These are phyloP conservation scores for Plodia interpunctella DNA, from an alignment of 1,140 invertebrate species.

Conservation along the genomic window DNA sequence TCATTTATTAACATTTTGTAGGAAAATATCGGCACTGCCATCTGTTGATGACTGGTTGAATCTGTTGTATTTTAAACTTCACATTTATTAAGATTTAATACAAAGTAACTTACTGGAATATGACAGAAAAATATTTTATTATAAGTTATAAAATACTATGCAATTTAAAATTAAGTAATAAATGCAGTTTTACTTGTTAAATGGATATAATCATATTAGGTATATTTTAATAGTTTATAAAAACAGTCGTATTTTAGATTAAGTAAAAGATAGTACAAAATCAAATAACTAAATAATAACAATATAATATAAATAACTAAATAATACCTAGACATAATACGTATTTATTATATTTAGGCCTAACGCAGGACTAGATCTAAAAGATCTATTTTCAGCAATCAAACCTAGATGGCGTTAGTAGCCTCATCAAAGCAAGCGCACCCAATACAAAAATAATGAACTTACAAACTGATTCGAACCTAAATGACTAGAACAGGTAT, in stretches of 20 bases:
- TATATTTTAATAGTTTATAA: too few species aligned
- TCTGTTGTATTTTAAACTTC: neutral
- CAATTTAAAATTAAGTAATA: neutral
- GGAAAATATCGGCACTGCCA: neutral
- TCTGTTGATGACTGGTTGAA: neutral
- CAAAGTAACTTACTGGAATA: neutral
- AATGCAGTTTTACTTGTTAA: too few species aligned
- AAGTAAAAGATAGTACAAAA: neutral
- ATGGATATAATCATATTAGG: too few species aligned
- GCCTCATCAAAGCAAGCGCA: neutral
- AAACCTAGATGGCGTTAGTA: neutral
- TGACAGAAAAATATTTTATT: too few species aligned
- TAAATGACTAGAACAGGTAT: neutral
- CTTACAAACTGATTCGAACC: neutral
- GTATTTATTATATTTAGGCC: neutral
- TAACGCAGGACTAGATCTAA: neutral
- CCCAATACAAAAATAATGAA: neutral
- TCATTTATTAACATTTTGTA: neutral
- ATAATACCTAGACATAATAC: too few species aligned
- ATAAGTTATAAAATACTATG: neutral
- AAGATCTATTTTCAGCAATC: neutral
- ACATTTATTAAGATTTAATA: neutral
- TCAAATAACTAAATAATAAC: neutral
- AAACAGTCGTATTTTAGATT: too few species aligned
- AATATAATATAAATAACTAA: neutral